Evolutionary conservation across 2,797 vertebrate species (phyloP).

Genomic region (Distichodus sexfasciatus): DNA sequence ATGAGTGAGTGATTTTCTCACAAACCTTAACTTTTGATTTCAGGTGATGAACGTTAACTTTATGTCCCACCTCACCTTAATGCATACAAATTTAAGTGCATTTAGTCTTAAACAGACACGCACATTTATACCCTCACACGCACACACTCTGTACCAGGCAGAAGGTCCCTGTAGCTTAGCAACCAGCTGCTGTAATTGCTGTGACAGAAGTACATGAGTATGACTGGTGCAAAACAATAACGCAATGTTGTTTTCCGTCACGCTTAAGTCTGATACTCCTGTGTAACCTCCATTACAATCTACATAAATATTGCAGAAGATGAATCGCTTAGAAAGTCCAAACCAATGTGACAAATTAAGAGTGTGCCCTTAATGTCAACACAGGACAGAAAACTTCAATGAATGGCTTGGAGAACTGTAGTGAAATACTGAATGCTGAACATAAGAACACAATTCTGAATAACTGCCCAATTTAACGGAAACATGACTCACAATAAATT

Average conservation of each 20-base stretch:
- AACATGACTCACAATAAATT: too few species aligned
- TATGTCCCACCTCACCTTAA: conserved; percentile 34
- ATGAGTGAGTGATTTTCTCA: too few species aligned
- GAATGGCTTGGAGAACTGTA: too few species aligned
- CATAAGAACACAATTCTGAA: too few species aligned
- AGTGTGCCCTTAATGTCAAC: not conserved
- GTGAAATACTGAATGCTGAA: too few species aligned
- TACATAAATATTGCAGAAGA: conserved; percentile 23
- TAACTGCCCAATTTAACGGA: too few species aligned
- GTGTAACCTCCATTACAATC: conserved; percentile 28
- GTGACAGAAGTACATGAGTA: conserved; percentile 61
- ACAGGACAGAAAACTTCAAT: too few species aligned
- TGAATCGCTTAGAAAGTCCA: conserved; percentile 6
- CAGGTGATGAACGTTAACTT: conserved; percentile 39
- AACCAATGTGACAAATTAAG: conserved; percentile 4
- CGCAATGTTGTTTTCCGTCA: conserved; percentile 38
- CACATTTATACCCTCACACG: conserved; percentile 36
- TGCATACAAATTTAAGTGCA: conserved; percentile 44
- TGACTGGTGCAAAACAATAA: conserved; percentile 59
- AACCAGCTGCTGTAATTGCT: conserved; percentile 65
- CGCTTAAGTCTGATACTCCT: conserved; percentile 36
- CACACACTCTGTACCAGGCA: conserved; percentile 51
- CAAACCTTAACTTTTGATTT: too few species aligned
- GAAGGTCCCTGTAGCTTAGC: conserved; percentile 62
- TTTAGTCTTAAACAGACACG: conserved; percentile 48